A percentile compares a stretch with the other conserved stretches of the same genome.
These are phyloP conservation scores for Ypsolopha sequella DNA, from an alignment of 2,888 invertebrate genomes.

Conservation along the genomic window DNA sequence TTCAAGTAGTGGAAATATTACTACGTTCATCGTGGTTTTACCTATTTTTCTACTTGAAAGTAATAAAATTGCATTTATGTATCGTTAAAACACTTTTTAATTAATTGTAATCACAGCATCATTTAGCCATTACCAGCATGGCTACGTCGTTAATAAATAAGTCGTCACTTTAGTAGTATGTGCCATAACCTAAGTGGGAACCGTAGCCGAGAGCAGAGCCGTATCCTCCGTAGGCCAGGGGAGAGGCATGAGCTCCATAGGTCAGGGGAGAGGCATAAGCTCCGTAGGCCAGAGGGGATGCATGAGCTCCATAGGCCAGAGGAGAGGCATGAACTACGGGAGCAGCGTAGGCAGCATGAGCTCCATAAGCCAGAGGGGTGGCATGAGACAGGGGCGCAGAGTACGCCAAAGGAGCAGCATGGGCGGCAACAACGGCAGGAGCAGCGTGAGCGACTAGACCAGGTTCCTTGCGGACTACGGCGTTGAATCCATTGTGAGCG, in stretches of 20 bases:
- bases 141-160: background rate
- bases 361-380: too few relatives aligned
- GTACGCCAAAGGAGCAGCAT: too few relatives aligned
- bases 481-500: slow-evolving; percentile 39
- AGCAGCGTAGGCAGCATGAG: slow-evolving; percentile 13
- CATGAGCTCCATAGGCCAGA: background rate
- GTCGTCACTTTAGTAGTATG: background rate
- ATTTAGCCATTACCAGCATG: background rate
- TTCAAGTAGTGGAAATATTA: too few relatives aligned
- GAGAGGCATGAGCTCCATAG: slow-evolving; percentile 11
- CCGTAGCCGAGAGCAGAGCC: background rate
- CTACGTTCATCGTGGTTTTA: too few relatives aligned
- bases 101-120: too few relatives aligned
- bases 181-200: background rate
- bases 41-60: background rate
- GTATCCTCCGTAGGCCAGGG: slow-evolving; percentile 1
- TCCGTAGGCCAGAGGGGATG: background rate
- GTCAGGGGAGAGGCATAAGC: background rate
- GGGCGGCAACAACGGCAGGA: slow-evolving; percentile 28
- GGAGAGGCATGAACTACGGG: slow-evolving; percentile 11
- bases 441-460: slow-evolving; percentile 32
- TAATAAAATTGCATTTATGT: background rate
- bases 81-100: too few relatives aligned
- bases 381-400: too few relatives aligned
- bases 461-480: slow-evolving; percentile 36